These are phyloP conservation scores for Molorchus minor DNA, from an alignment of 2,888 invertebrate species.

Conservation along the genomic window DNA sequence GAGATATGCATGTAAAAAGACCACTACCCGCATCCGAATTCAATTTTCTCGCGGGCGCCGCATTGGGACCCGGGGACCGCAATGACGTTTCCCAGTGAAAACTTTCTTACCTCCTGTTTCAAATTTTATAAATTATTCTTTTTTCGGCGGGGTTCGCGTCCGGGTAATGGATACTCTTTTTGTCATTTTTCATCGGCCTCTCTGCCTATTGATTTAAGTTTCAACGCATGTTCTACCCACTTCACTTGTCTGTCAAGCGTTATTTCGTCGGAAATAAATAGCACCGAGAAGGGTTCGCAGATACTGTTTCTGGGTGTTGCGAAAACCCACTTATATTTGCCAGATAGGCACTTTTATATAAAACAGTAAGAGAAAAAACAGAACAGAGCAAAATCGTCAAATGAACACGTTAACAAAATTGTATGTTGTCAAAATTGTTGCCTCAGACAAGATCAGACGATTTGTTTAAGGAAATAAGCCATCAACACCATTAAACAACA, in stretches of 20 bases:
- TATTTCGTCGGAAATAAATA: conserved; percentile 13
- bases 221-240: conserved; percentile 19
- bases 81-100: conserved; percentile 19
- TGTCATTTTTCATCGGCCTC: conserved; percentile 19
- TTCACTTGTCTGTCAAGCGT: conserved; percentile 20
- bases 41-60: conserved; percentile 18
- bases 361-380: too few species aligned
- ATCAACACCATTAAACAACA: not conserved
- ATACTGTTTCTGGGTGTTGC: conserved; percentile 6
- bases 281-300: conserved; percentile 2
- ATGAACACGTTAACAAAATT: too few species aligned
- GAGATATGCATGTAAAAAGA: conserved; percentile 17
- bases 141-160: conserved; percentile 14
- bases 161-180: conserved; percentile 20
- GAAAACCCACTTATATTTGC: too few species aligned
- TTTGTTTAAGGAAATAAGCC: too few species aligned
- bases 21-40: conserved; percentile 17
- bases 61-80: conserved; percentile 7
- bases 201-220: conserved; percentile 19
- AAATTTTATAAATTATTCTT: conserved; percentile 27
- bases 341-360: too few species aligned
- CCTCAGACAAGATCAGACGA: too few species aligned
- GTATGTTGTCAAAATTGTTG: too few species aligned
- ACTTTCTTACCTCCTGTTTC: conserved; percentile 28
- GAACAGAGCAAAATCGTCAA: too few species aligned